Evolutionary conservation across 2,113 vertebrate genomes (phyloP).

Genomic region (Corythornis cristatus): DNA sequence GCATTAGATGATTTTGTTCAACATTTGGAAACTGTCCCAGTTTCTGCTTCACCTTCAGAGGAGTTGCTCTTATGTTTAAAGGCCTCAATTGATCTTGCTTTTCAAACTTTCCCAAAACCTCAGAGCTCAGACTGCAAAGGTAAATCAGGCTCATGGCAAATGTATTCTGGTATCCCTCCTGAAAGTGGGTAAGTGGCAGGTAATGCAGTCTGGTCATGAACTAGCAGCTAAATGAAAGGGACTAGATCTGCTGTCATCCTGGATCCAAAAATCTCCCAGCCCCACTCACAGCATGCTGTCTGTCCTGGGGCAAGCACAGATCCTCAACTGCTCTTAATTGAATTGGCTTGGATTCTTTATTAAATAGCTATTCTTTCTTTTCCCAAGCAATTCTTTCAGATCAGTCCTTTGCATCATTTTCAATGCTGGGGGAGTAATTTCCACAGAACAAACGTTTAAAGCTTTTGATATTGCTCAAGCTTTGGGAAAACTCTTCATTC

Average conservation of each 20-base stretch:
- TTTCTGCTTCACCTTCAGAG: slow-evolving; percentile 76
- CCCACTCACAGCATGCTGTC: not conserved
- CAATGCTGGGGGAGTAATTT: not conserved
- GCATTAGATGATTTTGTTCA: slow-evolving; percentile 70
- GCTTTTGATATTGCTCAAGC: not conserved
- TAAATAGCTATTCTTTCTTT: not conserved
- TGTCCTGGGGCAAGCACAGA: not conserved
- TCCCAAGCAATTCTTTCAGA: not conserved
- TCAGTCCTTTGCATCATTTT: not conserved
- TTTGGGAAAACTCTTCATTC: not conserved
- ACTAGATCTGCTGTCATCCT: not conserved
- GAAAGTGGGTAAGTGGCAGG: not conserved
- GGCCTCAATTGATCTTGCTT: slow-evolving; percentile 66
- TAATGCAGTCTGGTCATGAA: slow-evolving; percentile 30
- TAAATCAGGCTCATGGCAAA: slow-evolving; percentile 42
- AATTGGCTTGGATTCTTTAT: not conserved
- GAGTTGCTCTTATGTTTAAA: slow-evolving; percentile 66
- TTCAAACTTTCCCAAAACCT: slow-evolving; percentile 65
- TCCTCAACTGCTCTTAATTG: not conserved
- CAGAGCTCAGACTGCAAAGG: slow-evolving; percentile 38
- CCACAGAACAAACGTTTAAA: not conserved
- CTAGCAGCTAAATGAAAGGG: slow-evolving; percentile 17
- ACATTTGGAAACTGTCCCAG: slow-evolving; percentile 72
- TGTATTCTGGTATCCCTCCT: not conserved
- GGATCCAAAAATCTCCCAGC: not conserved